Conservation (phyloP, 1,140 invertebrate genomes). For the Conus betulinus region DNA sequence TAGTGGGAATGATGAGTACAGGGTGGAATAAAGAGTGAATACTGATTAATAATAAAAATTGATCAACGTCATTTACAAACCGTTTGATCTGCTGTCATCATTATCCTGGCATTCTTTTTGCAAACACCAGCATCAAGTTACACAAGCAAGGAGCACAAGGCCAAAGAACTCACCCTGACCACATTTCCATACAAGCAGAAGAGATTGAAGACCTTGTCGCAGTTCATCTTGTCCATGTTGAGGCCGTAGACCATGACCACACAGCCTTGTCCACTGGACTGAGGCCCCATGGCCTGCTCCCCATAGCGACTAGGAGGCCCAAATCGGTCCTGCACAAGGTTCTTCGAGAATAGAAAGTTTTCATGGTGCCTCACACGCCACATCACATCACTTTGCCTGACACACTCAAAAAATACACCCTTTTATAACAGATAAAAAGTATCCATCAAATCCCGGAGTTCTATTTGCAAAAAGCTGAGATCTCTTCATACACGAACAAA, state of each 20-base stretch:
- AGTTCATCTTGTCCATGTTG: slow-evolving; percentile 93
- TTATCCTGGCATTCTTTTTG: too few species aligned
- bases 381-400: too few species aligned
- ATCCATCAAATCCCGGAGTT: too few species aligned
- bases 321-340: slow-evolving; percentile 42
- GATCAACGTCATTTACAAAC: too few species aligned
- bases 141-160: background rate
- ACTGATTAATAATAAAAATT: too few species aligned
- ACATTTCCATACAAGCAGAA: slow-evolving; percentile 99
- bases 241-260: slow-evolving; percentile 99
- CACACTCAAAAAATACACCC: too few species aligned
- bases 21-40: too few species aligned
- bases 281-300: slow-evolving; percentile 34
- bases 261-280: slow-evolving; percentile 83
- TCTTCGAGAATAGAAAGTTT: background rate
- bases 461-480: too few species aligned
- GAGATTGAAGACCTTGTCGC: slow-evolving; percentile 98
- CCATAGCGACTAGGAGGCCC: slow-evolving; percentile 41
- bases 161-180: slow-evolving; percentile 86
- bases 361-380: too few species aligned
- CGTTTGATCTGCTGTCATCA: too few species aligned
- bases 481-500: too few species aligned
- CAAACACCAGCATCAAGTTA: background rate
- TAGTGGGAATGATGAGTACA: background rate
- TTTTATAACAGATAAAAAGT: too few species aligned